phyloP scores from a whole-genome alignment of 2,797 vertebrate genomes.

The Rhinatrema bivittatum region DNA sequence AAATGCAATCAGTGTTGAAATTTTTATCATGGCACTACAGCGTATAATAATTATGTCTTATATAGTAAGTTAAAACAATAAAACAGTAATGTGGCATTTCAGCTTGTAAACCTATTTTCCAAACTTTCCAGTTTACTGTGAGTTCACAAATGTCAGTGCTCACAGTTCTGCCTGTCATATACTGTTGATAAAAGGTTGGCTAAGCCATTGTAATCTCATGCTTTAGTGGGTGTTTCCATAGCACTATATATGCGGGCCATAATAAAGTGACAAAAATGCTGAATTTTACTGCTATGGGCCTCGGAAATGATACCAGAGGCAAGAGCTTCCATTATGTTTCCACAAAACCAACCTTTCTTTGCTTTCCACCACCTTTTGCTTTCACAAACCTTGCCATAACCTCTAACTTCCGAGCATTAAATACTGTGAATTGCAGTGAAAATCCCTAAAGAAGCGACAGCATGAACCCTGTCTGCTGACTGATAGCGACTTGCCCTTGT shows the following conservation, averaged over 20 bases:
- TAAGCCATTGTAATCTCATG: not conserved
- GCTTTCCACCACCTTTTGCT: too few relatives aligned
- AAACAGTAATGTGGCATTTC: not conserved
- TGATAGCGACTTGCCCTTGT: not conserved
- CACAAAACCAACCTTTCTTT: not conserved
- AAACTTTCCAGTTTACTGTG: not conserved
- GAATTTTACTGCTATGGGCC: not conserved
- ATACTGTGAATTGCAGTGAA: not conserved
- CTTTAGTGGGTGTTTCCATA: not conserved
- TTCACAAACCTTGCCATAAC: too few relatives aligned
- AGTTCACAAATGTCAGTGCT: not conserved
- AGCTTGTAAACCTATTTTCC: not conserved
- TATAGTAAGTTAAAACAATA: not conserved
- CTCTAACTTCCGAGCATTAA: not conserved
- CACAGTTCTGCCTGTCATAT: not conserved
- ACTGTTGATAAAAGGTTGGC: not conserved
- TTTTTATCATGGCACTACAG: too few relatives aligned
- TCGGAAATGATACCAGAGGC: not conserved
- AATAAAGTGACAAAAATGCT: not conserved
- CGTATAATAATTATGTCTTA: rapidly evolving
- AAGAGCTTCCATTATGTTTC: not conserved
- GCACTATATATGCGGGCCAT: not conserved
- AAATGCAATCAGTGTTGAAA: too few relatives aligned
- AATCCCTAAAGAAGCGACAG: not conserved
- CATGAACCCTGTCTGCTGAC: not conserved